Evolutionary conservation across 2,113 vertebrate genomes (phyloP).

Genomic region (Eonycteris spelaea): DNA sequence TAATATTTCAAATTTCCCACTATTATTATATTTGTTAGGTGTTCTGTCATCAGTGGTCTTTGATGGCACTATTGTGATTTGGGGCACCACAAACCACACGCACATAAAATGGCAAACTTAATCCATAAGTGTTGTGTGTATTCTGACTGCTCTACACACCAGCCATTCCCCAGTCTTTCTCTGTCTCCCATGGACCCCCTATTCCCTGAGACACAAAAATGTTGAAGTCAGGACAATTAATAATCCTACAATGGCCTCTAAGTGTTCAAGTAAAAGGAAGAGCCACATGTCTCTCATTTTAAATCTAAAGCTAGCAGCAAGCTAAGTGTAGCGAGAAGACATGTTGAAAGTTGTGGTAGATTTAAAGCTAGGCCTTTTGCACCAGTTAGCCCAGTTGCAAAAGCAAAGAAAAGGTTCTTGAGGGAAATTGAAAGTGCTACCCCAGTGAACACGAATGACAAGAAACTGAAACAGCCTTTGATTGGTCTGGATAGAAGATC

Average conservation of each 20-base stretch:
- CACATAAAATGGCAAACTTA: not conserved
- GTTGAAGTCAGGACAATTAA: not conserved
- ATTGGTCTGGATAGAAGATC: not conserved
- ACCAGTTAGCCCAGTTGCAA: not conserved
- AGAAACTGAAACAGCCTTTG: not conserved
- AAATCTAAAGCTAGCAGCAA: not conserved
- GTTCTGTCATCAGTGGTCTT: not conserved
- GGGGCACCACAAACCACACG: not conserved
- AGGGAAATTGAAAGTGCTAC: not conserved
- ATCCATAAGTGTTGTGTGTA: not conserved
- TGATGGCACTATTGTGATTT: not conserved
- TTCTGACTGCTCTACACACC: not conserved
- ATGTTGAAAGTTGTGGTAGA: not conserved
- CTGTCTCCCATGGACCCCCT: not conserved
- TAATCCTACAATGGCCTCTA: not conserved
- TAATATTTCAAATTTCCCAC: not conserved
- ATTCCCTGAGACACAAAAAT: not conserved
- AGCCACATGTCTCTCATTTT: not conserved
- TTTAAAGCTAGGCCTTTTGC: not conserved
- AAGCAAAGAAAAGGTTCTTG: not conserved
- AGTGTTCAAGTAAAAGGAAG: not conserved
- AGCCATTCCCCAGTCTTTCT: not conserved
- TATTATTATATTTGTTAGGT: not conserved
- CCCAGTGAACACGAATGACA: not conserved
- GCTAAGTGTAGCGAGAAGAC: not conserved